Base-by-base conservation (phyloP, 2,888 invertebrate genomes). In the Mythimna vitellina region DNA sequence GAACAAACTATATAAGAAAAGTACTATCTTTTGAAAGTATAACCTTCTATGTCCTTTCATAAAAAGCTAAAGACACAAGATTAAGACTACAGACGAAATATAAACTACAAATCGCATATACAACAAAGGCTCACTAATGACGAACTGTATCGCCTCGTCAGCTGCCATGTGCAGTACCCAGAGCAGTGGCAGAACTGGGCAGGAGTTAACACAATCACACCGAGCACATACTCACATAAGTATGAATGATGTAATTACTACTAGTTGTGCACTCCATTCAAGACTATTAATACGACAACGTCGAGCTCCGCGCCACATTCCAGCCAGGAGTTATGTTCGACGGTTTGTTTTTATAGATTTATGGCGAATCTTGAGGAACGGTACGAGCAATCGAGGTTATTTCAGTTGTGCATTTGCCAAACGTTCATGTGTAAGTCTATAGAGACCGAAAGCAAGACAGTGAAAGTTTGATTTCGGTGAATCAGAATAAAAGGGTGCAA, bases 191-290 rank as follows among this genome's bases (percentile, higher is more conserved):
- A 63, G 68, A 29, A 58, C 56, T 17, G 56, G 32, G 51, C 42
- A 54, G 61, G 86, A 89, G 89, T 87, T 89, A 89, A 88, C 88
- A 81, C 87, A 88, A 88, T 86, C 85, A 87, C 84, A 86, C 84
- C 79, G 81, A 79, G 73, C 46, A 76, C 58, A 38, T 60, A 76
- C 17, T 20, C 46, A 17, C 46, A 58, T 53, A 60, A 70, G 77
- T 83, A 86, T 89, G 89, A 89, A 91, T 92, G 90, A 91, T 92
- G 92, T 92, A 92, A 93, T 92, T 91, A 91, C 87, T 86, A 84
- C 84, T 61, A 68, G 73, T 79, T 72, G 76, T 87, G 86, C 87
- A 84, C 82, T 84, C 90, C 91, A 93, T 92, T 93, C 92, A 91
- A 82, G 81, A 82, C 90, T 93, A 93, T 91, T 89, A 88, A 90